A percentile compares a stretch with the other conserved stretches of the same genome.
These are phyloP conservation scores for Homarus gammarus DNA, from an alignment of 2,888 invertebrate genomes.

Conservation along the genomic window DNA sequence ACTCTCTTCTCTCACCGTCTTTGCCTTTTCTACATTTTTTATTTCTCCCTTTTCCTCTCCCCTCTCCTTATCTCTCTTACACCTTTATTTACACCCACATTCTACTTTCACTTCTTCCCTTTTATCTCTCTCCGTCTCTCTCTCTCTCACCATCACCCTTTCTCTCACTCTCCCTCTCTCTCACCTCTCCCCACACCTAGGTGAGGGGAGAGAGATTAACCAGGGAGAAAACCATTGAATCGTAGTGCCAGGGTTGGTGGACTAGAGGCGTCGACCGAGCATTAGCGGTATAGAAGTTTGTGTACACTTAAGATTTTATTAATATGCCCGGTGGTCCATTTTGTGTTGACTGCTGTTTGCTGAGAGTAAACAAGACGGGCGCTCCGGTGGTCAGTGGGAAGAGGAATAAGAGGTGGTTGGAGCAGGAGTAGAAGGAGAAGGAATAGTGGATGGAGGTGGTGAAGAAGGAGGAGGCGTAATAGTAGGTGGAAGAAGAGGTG, in stretches of 20 bases:
- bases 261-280: background rate
- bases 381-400: conserved; percentile 12
- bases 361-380: background rate
- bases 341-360: conserved; percentile 24
- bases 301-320: conserved; percentile 48
- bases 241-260: background rate
- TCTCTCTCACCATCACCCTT: no score
- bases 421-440: no score
- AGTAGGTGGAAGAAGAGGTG: no score
- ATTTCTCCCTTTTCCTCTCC: no score
- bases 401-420: no score
- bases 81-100: no score
- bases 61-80: no score
- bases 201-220: conserved; percentile 2
- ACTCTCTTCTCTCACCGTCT: no score
- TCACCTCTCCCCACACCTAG: background rate
- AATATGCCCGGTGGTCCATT: conserved; percentile 41
- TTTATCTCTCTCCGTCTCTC: no score
- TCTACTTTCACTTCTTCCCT: no score
- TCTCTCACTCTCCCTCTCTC: background rate
- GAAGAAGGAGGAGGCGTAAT: no score
- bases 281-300: conserved; percentile 11
- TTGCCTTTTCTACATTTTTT: no score
- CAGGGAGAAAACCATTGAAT: background rate
- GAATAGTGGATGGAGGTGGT: background rate